Evolutionary conservation across 2,888 invertebrate genomes (phyloP).

Genomic region (Keiferia lycopersicella): DNA sequence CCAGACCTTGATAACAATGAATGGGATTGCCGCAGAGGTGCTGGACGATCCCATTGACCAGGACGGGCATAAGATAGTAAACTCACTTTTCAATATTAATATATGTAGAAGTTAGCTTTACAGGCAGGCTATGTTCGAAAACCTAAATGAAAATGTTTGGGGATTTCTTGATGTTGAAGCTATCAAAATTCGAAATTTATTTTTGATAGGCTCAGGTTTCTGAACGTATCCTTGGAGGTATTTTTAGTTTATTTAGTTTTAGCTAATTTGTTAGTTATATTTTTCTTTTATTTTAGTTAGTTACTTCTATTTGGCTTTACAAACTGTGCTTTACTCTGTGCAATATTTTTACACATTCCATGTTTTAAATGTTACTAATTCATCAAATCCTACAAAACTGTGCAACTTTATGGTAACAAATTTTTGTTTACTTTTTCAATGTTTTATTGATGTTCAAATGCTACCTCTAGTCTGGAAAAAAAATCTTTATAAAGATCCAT

Average conservation of each 20-base stretch:
- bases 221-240: constrained; percentile 73
- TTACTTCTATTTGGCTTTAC: constrained; percentile 38
- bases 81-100: constrained; percentile 56
- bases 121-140: constrained; percentile 79
- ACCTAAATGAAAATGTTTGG: constrained; percentile 53
- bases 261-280: constrained; percentile 36
- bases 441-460: background rate
- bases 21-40: constrained; percentile 71
- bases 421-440: background rate
- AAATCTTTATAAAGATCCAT: background rate
- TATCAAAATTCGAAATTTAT: constrained; percentile 46
- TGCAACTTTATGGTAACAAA: background rate
- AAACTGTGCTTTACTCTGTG: constrained; percentile 20
- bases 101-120: constrained; percentile 64
- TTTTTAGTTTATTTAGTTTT: constrained; percentile 36
- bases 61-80: constrained; percentile 60
- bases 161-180: constrained; percentile 34
- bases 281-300: constrained; percentile 37
- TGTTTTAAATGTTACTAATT: constrained; percentile 13
- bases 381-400: background rate
- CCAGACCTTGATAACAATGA: constrained; percentile 76
- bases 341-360: constrained; percentile 30
- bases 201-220: constrained; percentile 64
- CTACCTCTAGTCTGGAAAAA: constrained; percentile 4
- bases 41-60: constrained; percentile 64